These are phyloP conservation scores for Microcebus jonahi DNA, from an alignment of 2,113 vertebrate genomes.

Conservation along the genomic window DNA sequence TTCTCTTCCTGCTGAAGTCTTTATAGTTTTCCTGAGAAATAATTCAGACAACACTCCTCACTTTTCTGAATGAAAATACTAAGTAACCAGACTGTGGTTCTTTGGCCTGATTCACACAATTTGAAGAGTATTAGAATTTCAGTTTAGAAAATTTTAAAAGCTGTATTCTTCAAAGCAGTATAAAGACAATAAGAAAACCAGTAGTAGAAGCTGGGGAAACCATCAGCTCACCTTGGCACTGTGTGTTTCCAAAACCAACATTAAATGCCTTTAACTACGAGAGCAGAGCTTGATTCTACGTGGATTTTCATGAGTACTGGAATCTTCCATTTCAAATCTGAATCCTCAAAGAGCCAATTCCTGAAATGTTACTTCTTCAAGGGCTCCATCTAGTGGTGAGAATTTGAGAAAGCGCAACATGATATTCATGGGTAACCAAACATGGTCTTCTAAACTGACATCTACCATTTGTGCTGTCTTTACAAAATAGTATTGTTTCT, in stretches of 20 bases:
- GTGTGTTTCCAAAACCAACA: not conserved
- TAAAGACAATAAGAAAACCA: not conserved
- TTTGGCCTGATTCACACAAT: not conserved
- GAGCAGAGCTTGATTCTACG: not conserved
- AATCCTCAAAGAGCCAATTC: not conserved
- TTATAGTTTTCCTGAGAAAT: not conserved
- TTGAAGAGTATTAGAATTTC: not conserved
- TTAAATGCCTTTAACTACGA: not conserved
- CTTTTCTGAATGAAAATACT: not conserved
- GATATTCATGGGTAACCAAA: not conserved
- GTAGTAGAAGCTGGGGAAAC: not conserved
- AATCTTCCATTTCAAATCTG: not conserved
- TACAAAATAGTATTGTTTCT: not conserved
- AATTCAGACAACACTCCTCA: not conserved
- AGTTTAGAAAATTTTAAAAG: not conserved
- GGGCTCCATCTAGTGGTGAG: not conserved
- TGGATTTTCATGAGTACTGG: not conserved
- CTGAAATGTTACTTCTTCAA: not conserved
- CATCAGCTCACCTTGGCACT: not conserved
- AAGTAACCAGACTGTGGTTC: not conserved
- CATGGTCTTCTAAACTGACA: not conserved
- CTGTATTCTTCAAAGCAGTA: not conserved
- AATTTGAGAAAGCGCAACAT: not conserved
- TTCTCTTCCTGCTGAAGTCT: not conserved
- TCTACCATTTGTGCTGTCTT: not conserved